Percentiles rank a stretch among this genome's conserved stretches.
phyloP scores from a whole-genome alignment of 1,140 invertebrate genomes.

The Bombus sibiricus region DNA sequence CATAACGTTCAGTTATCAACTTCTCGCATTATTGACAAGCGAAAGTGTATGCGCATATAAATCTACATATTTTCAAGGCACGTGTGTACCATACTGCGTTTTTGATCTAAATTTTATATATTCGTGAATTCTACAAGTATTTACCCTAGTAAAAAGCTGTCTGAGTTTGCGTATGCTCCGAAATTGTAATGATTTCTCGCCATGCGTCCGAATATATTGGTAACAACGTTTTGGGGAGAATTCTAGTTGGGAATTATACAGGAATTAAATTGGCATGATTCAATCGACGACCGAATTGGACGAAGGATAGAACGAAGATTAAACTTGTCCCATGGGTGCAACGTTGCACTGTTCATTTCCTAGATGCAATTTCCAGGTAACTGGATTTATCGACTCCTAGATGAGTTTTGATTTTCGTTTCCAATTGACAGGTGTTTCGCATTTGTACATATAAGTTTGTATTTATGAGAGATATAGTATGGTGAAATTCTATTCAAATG shows the following conservation, averaged over 20 bases:
- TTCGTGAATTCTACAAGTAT: not conserved
- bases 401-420: not conserved
- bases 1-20: conserved; percentile 5
- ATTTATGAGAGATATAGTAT: not conserved
- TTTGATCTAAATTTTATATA: not conserved
- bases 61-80: conserved; percentile 24
- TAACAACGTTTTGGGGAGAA: too few relatives aligned
- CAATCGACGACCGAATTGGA: not conserved
- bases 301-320: not conserved
- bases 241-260: not conserved
- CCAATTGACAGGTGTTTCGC: not conserved
- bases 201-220: not conserved
- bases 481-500: too few relatives aligned
- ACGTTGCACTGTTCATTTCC: not conserved
- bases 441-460: not conserved
- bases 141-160: not conserved
- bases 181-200: not conserved
- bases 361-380: not conserved
- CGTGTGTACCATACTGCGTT: not conserved
- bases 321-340: not conserved
- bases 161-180: not conserved
- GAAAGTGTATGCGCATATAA: conserved; percentile 37
- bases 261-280: conserved; percentile 16
- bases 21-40: conserved; percentile 24
- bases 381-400: not conserved